Evolutionary conservation across 2,113 vertebrate species (phyloP).

Genomic region (Nestor notabilis): DNA sequence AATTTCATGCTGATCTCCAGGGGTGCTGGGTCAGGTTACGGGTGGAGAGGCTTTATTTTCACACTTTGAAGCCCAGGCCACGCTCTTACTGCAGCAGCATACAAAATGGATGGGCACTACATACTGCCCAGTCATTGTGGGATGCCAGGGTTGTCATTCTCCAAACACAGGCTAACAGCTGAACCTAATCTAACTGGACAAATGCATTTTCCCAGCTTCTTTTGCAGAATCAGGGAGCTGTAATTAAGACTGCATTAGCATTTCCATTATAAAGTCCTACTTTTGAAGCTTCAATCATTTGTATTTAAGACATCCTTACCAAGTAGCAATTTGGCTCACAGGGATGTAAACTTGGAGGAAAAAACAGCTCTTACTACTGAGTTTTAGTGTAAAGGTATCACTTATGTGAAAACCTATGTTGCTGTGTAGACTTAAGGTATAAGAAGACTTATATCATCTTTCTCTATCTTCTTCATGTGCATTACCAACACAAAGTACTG

Average conservation of each 20-base stretch:
- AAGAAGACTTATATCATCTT: background rate
- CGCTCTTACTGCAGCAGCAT: accelerated
- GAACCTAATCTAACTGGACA: background rate
- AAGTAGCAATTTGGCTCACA: background rate
- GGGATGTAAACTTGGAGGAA: background rate
- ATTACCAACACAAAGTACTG: background rate
- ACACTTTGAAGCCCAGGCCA: background rate
- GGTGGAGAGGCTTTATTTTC: background rate
- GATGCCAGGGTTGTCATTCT: background rate
- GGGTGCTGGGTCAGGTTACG: background rate
- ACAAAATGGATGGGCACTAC: background rate
- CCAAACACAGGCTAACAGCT: background rate
- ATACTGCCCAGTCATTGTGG: background rate
- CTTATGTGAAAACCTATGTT: accelerated
- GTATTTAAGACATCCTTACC: background rate
- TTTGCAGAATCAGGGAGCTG: background rate
- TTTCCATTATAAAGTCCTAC: background rate
- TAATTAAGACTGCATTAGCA: background rate
- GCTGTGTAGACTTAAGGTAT: background rate
- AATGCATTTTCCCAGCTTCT: background rate
- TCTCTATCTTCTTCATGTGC: background rate
- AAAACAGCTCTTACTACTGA: background rate
- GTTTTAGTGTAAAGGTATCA: background rate
- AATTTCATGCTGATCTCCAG: background rate
- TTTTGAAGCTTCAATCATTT: background rate